Conservation (phyloP, 2,888 invertebrate genomes). For the Drosophila paranaensis region DNA sequence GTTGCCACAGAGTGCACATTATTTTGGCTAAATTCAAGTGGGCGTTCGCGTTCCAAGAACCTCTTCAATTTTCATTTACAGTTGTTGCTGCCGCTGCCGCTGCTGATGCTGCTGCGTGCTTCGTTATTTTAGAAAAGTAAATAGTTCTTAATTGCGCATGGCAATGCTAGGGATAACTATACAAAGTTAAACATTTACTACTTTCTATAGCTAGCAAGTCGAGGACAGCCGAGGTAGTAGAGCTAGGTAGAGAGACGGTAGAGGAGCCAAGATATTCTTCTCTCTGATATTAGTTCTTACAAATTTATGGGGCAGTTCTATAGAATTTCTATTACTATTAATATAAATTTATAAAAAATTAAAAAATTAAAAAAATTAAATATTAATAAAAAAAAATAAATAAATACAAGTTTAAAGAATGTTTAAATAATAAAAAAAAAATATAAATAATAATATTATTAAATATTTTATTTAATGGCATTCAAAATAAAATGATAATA, state of each 20-base stretch:
- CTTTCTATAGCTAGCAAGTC: neutral
- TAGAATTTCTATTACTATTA: too few relatives aligned
- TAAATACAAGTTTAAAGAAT: neutral
- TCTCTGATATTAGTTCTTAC: too few relatives aligned
- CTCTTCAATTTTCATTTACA: constrained; percentile 71
- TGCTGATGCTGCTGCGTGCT: constrained; percentile 27
- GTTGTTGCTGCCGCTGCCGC: constrained; percentile 34
- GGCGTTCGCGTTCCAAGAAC: constrained; percentile 71
- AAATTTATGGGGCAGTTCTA: neutral
- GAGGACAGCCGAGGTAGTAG: too few relatives aligned
- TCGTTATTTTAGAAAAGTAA: constrained; percentile 55
- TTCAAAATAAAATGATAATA: too few relatives aligned
- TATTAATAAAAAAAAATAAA: neutral
- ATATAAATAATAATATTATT: too few relatives aligned
- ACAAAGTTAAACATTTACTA: neutral
- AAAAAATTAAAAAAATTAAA: neutral
- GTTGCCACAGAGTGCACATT: constrained; percentile 53
- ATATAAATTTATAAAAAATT: too few relatives aligned
- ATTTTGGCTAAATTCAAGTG: constrained; percentile 62
- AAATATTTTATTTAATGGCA: neutral
- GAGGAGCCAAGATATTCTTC: too few relatives aligned
- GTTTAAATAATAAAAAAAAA: too few relatives aligned
- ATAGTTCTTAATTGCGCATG: constrained; percentile 49
- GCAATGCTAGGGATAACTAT: neutral
- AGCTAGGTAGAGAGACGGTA: too few relatives aligned